Conservation (phyloP, 2,888 invertebrate species). For the Eurytoma californica region DNA sequence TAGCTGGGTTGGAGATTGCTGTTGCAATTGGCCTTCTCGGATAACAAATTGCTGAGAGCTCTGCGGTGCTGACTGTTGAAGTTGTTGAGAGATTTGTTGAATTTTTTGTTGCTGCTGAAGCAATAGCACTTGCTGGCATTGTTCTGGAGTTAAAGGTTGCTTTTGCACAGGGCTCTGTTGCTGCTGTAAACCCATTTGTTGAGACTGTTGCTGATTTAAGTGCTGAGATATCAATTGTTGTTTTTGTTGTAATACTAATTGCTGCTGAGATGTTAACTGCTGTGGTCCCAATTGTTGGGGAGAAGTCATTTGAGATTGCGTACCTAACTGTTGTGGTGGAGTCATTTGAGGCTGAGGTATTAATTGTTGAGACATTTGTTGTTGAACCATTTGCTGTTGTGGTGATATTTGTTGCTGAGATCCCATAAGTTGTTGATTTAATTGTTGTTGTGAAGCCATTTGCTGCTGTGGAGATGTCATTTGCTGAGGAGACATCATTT, state of each 20-base stretch:
- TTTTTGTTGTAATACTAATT: slow-evolving; percentile 60
- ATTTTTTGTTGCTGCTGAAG: slow-evolving; percentile 78
- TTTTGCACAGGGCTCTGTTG: slow-evolving; percentile 77
- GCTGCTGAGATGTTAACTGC: slow-evolving; percentile 58
- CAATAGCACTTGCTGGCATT: slow-evolving; percentile 76
- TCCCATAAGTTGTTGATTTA: slow-evolving; percentile 54
- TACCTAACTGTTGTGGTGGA: slow-evolving; percentile 59
- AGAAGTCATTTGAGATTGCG: slow-evolving; percentile 63
- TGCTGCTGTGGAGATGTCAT: slow-evolving; percentile 59
- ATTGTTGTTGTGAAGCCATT: slow-evolving; percentile 59
- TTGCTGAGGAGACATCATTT: slow-evolving; percentile 65
- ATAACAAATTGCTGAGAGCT: slow-evolving; percentile 73
- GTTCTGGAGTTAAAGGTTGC: slow-evolving; percentile 69
- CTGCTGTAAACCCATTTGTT: slow-evolving; percentile 68
- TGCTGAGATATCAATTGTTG: slow-evolving; percentile 60
- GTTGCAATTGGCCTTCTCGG: slow-evolving; percentile 73
- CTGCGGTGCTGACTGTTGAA: slow-evolving; percentile 72
- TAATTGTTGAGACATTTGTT: slow-evolving; percentile 65
- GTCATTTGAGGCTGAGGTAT: slow-evolving; percentile 60
- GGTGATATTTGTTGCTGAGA: slow-evolving; percentile 59
- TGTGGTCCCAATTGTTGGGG: slow-evolving; percentile 54
- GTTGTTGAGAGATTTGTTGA: slow-evolving; percentile 76
- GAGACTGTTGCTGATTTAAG: slow-evolving; percentile 58
- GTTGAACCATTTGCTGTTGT: slow-evolving; percentile 58
- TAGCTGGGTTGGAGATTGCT: slow-evolving; percentile 72